A percentile compares a stretch with the other conserved stretches of the same genome.
Evolutionary conservation across 2,113 vertebrate species (phyloP).

Genomic region (Dicerorhinus sumatrensis): DNA sequence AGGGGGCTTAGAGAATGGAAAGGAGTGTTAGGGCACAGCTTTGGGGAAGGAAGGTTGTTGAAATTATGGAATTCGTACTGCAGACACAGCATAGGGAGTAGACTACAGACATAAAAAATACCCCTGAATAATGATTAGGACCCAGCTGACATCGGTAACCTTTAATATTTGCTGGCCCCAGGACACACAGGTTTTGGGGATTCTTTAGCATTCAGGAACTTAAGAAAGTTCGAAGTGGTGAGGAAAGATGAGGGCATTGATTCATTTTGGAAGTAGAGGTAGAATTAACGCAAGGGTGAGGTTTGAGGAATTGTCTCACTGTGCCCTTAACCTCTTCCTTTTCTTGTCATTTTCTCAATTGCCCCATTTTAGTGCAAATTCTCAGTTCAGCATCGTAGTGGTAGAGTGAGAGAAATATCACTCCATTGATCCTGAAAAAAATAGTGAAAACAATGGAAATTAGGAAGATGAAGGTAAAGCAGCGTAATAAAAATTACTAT

Average conservation of each 20-base stretch:
- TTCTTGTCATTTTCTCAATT: not conserved
- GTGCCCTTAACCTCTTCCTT: not conserved
- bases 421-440: not conserved
- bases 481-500: not conserved
- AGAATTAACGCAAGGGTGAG: not conserved
- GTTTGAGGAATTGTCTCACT: not conserved
- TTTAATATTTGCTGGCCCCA: not conserved
- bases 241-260: not conserved
- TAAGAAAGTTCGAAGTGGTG: not conserved
- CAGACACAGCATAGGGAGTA: too few relatives aligned
- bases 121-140: not conserved
- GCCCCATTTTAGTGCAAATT: not conserved
- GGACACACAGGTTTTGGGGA: not conserved
- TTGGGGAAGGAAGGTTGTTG: not conserved
- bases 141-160: too few relatives aligned
- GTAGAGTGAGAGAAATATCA: not conserved
- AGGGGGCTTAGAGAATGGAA: not conserved
- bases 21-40: not conserved
- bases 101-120: not conserved
- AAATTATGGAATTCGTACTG: not conserved
- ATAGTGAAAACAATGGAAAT: not conserved
- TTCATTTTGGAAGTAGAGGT: not conserved
- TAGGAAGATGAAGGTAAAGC: not conserved
- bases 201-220: not conserved
- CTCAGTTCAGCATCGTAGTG: not conserved